These are phyloP conservation scores for Vollenhovia emeryi DNA, from an alignment of 1,140 invertebrate species.

Conservation along the genomic window DNA sequence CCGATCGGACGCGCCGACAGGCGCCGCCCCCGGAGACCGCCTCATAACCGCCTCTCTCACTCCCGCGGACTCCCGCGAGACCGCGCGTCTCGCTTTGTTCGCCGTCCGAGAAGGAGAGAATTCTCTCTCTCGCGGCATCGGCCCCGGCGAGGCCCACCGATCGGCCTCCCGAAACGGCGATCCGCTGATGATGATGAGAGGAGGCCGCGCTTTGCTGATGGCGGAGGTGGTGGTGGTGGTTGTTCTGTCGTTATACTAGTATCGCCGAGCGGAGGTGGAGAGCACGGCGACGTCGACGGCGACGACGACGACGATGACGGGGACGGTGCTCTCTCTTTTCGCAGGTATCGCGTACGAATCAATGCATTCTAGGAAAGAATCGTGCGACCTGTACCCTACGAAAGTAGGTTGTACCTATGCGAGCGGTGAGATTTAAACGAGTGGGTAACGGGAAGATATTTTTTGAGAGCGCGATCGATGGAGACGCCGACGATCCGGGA, in stretches of 20 bases:
- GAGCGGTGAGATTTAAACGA: constrained; percentile 47
- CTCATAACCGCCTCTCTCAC: constrained; percentile 71
- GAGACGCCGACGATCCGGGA: neutral
- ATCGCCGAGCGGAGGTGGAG: constrained; percentile 60
- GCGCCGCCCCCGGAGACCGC: constrained; percentile 74
- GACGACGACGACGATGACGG: constrained; percentile 17
- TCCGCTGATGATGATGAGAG: constrained; percentile 70
- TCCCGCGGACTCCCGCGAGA: constrained; percentile 65
- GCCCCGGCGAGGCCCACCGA: constrained; percentile 66
- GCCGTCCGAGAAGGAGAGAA: constrained; percentile 67
- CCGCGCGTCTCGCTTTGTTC: constrained; percentile 58
- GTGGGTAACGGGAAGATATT: constrained; percentile 40
- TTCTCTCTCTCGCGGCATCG: constrained; percentile 63
- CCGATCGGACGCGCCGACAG: constrained; percentile 74
- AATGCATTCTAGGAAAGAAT: constrained; percentile 44
- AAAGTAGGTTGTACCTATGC: constrained; percentile 30
- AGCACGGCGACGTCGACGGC: neutral
- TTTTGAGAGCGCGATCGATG: neutral
- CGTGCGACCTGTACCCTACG: neutral
- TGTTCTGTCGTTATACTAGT: constrained; percentile 67
- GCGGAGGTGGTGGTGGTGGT: constrained; percentile 54
- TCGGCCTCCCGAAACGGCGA: constrained; percentile 72
- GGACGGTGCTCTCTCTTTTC: constrained; percentile 26
- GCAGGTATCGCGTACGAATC: constrained; percentile 37
- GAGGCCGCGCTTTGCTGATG: constrained; percentile 65